Evolutionary conservation across 2,888 invertebrate genomes (phyloP).

Genomic region (Eristalinus sepulchralis): DNA sequence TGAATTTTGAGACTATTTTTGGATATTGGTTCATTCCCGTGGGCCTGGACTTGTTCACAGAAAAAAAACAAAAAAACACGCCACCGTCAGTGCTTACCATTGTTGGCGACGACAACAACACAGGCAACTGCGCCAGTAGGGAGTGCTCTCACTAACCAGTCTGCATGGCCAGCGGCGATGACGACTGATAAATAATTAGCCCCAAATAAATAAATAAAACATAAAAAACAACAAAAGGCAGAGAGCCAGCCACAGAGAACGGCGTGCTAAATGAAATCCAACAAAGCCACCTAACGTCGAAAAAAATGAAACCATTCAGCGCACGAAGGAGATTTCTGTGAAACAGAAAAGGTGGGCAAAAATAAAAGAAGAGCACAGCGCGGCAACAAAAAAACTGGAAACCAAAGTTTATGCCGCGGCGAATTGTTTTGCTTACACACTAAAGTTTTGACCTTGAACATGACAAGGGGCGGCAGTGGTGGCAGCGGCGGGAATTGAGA

Average conservation of each 20-base stretch:
- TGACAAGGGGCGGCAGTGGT: background rate
- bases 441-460: conserved; percentile 40
- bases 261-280: conserved; percentile 19
- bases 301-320: conserved; percentile 30
- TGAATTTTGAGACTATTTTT: conserved; percentile 28
- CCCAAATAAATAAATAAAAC: background rate
- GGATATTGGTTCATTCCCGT: conserved; percentile 41
- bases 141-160: conserved; percentile 26
- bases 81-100: conserved; percentile 9
- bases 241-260: background rate
- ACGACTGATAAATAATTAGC: conserved; percentile 46
- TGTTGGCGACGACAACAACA: background rate
- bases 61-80: background rate
- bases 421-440: background rate
- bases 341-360: conserved; percentile 1
- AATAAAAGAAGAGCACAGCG: conserved; percentile 1
- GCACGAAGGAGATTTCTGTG: conserved; percentile 9
- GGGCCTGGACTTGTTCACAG: background rate
- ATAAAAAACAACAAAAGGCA: background rate
- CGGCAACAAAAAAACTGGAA: conserved; percentile 23
- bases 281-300: background rate
- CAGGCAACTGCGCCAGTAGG: background rate
- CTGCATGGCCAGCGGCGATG: conserved; percentile 39
- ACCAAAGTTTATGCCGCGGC: background rate
- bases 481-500: background rate